Evolutionary conservation across 2,113 vertebrate genomes (phyloP).

Genomic region (Aspidoscelis tigris): DNA sequence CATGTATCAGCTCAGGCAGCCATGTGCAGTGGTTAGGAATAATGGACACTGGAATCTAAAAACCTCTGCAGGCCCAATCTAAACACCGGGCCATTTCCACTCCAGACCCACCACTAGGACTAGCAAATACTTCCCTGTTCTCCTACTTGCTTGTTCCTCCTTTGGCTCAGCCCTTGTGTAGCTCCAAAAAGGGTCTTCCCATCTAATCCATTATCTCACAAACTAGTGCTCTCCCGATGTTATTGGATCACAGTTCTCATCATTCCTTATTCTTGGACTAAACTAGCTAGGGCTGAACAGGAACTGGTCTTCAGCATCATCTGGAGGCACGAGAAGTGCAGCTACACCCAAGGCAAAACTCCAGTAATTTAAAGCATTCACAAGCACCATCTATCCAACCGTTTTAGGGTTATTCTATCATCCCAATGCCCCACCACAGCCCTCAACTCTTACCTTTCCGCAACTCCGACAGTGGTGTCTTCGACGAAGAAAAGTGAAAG

Average conservation of each 20-base stretch:
- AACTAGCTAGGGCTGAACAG: not conserved
- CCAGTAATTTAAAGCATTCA: not conserved
- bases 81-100: too few relatives aligned
- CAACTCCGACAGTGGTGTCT: conserved; percentile 79
- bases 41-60: too few relatives aligned
- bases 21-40: too few relatives aligned
- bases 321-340: not conserved
- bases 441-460: conserved; percentile 68
- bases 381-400: not conserved
- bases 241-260: not conserved
- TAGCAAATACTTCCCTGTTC: not conserved
- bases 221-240: not conserved
- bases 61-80: too few relatives aligned
- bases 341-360: not conserved
- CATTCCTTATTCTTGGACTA: not conserved
- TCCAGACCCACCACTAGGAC: not conserved
- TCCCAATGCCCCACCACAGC: not conserved
- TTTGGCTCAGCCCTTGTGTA: not conserved
- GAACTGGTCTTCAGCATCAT: not conserved
- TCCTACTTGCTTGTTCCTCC: not conserved
- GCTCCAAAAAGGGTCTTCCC: not conserved
- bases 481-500: conserved; percentile 74
- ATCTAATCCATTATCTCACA: not conserved
- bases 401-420: not conserved
- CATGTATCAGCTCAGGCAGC: too few relatives aligned